Base-by-base conservation (phyloP, 2,888 invertebrate species). In the Parapristionchus giblindavisi region DNA sequence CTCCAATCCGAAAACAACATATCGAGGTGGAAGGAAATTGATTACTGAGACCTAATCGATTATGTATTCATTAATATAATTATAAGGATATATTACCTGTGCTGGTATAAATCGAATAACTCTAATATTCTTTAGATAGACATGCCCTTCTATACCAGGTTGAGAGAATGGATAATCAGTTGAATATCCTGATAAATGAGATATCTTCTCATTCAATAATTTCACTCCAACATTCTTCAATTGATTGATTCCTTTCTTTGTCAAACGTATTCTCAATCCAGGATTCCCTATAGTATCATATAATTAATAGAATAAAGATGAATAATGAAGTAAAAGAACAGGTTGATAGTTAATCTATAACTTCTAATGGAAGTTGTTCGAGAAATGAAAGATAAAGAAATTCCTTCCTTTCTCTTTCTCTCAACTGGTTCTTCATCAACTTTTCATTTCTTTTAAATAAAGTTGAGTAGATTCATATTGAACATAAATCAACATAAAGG, bases 231-330 rank as follows among this genome's bases (percentile, higher is more conserved):
- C 84, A 32, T 80, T 79, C 70, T 87, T 87, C 34, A 87, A 75
- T 63, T 87, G 85, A 75, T 87, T 86, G n/a, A 84, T 83, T 21
- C 87, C 87, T 68, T 86, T 86, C 56, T 82, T 82, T 0, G 85
- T 87, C 38, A 87, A 68, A n/a, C 87, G 83, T 32, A 86, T 82
- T 66, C 82, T 80, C 8, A 87, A 78, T 14, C 87, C 87, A 0
- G 87, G 85, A 73, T 83, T 81, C 1, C 87, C 87, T 87, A 48
- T n/a, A n/a, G n/a, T n/a, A n/a, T n/a, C n/a, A n/a, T n/a, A n/a
- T n/a, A n/a, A n/a, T n/a, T n/a, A n/a, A n/a, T n/a, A n/a, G n/a
- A n/a, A n/a, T n/a, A n/a, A n/a, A n/a, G n/a, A n/a, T n/a, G n/a
- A n/a, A n/a, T n/a, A n/a, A n/a, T n/a, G n/a, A 51, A 21, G 51